These are phyloP conservation scores for Trichopria drosophilae DNA, from an alignment of 2,888 invertebrate genomes.

Conservation along the genomic window DNA sequence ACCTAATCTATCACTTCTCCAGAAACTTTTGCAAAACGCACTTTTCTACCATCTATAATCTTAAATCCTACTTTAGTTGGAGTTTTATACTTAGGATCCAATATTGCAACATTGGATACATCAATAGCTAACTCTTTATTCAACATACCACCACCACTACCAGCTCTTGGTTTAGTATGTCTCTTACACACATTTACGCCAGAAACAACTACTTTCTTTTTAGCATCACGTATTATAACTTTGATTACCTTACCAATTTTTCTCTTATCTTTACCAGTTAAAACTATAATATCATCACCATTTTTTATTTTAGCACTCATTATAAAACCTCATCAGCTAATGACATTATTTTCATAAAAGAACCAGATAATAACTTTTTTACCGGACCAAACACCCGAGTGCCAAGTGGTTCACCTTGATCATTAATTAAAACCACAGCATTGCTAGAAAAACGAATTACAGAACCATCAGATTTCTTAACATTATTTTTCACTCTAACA, in stretches of 20 bases:
- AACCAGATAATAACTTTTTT: conserved; percentile 8
- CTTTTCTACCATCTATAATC: conserved; percentile 15
- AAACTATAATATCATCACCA: conserved; percentile 16
- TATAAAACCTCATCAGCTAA: conserved; percentile 20
- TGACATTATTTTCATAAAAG: conserved; percentile 15
- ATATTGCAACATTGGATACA: conserved; percentile 12
- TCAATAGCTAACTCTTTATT: conserved; percentile 16
- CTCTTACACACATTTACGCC: conserved; percentile 13
- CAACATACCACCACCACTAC: conserved; percentile 13
- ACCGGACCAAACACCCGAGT: conserved; percentile 16
- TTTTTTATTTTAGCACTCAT: conserved; percentile 12
- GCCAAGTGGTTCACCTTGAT: conserved; percentile 14
- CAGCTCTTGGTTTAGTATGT: conserved; percentile 13
- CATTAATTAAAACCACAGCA: conserved; percentile 18
- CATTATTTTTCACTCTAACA: conserved; percentile 8
- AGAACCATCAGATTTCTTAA: conserved; percentile 13
- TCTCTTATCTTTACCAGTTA: conserved; percentile 21
- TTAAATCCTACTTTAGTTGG: conserved; percentile 15
- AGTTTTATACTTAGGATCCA: conserved; percentile 11
- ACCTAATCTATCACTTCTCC: conserved; percentile 21
- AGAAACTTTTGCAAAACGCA: conserved; percentile 19
- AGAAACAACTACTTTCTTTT: conserved; percentile 18
- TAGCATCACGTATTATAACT: conserved; percentile 12
- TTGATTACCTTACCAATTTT: conserved; percentile 16
- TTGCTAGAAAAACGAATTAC: conserved; percentile 12